These are phyloP conservation scores for Heterochromis multidens DNA, from an alignment of 2,113 vertebrate genomes.

Conservation along the genomic window DNA sequence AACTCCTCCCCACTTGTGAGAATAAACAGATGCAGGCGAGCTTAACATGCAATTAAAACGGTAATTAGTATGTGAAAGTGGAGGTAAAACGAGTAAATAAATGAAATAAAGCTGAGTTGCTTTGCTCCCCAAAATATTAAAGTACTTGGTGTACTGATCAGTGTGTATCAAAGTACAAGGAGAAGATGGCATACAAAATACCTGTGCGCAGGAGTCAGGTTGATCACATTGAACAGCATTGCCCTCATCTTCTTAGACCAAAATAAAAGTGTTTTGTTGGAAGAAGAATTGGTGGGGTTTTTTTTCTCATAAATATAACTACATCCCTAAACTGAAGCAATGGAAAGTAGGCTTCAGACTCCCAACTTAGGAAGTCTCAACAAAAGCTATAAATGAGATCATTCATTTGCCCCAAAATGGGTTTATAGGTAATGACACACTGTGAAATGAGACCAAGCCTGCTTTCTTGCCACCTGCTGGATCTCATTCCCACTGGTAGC, in stretches of 20 bases:
- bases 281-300: neutral
- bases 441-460: conserved; percentile 21
- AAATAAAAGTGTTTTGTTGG: neutral
- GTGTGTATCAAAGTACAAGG: neutral
- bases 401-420: conserved; percentile 9
- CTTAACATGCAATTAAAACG: neutral
- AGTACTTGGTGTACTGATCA: neutral
- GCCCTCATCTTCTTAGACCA: neutral
- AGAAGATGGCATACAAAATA: neutral
- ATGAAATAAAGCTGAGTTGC: neutral
- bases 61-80: neutral
- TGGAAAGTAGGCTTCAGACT: neutral
- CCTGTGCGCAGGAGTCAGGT: neutral
- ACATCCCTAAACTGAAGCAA: neutral
- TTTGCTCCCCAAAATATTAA: neutral
- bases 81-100: neutral
- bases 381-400: neutral
- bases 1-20: neutral
- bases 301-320: neutral
- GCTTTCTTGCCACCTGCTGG: conserved; percentile 33
- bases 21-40: neutral
- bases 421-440: conserved; percentile 2
- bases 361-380: neutral
- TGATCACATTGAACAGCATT: neutral
- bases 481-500: conserved; percentile 25